Percentiles rank a stretch among this genome's conserved stretches.
These are phyloP conservation scores for Endotricha flammealis DNA, from an alignment of 2,888 invertebrate species.

Conservation along the genomic window DNA sequence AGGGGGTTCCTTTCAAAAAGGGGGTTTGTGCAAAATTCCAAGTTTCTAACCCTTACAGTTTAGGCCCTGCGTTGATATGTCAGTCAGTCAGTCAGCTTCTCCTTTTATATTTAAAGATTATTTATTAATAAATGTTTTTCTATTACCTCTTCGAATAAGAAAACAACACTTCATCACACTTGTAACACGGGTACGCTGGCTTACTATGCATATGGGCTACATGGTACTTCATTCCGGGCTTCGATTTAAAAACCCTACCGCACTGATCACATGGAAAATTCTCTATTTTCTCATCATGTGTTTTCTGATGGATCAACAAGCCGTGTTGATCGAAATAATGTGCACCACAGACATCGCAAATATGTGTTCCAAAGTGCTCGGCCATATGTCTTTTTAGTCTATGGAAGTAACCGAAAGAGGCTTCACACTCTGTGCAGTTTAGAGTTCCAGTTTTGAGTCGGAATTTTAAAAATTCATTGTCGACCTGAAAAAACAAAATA, in stretches of 20 bases:
- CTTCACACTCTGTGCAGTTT: conserved; percentile 39
- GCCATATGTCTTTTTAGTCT: conserved; percentile 40
- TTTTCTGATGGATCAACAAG: conserved; percentile 37
- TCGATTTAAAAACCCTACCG: conserved; percentile 36
- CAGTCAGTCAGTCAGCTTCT: no score
- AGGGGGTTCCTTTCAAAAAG: no score
- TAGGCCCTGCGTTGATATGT: no score
- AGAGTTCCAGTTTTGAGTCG: conserved; percentile 40
- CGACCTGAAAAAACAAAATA: no score
- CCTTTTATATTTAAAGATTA: no score
- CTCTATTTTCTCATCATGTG: conserved; percentile 39
- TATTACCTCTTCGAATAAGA: conserved; percentile 20
- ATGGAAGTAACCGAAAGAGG: conserved; percentile 38
- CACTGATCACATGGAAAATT: conserved; percentile 54
- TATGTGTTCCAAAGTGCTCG: conserved; percentile 38
- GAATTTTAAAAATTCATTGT: conserved; percentile 52
- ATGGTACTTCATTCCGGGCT: conserved; percentile 32
- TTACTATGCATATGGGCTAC: conserved; percentile 31
- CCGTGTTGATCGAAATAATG: conserved; percentile 51
- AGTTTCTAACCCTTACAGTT: no score
- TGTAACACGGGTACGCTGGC: conserved; percentile 31
- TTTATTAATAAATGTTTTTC: no score
- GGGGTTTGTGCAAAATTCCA: no score
- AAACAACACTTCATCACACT: conserved; percentile 23
- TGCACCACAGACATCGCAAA: conserved; percentile 45